Base-by-base conservation (phyloP, 2,797 vertebrate genomes). In the Pristis pectinata region DNA sequence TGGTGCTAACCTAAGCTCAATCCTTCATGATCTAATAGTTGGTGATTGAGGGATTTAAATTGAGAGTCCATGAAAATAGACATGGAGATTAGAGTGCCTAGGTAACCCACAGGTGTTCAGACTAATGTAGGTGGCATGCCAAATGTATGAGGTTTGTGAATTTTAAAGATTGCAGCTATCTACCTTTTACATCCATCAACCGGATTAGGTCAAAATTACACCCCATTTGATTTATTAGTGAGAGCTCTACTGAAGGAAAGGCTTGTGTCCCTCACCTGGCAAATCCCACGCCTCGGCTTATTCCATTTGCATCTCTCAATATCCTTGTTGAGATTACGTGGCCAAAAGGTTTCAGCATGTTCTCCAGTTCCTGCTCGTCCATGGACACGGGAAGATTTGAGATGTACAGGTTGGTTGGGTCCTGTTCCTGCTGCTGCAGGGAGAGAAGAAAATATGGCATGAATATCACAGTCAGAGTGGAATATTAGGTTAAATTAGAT, bases 331-430 rank as follows among this genome's bases (percentile, higher is more conserved):
- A 99, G 97, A 99, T 99, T 96, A 99, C 99, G 94, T 99, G 99
- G 95, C 99, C 99, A 80, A 99, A 98, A 49, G 99, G 98, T 96
- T 99, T 99, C 96, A 99, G 97, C 98, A 99, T 99, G 95, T 98
- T 99, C 97, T 99, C 98, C 96, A 99, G 97, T 96, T 99, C 98
- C 97, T 99, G 98, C 95, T 99, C 98, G 95, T 99, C 98, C 98
- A 99, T 99, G 76, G 98, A 99, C 96, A 99, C 98, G 0, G 99
- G 99, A 96, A 99, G 98, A 97, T 99, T 99, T 96, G 99, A 99
- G 97, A 99, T 99, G 97, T 99, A 99, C 95, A 99, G 98, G 97
- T 99, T 99, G 95, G 99, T 99, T 95, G 99, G 99, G 96, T 99
- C 98, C 97, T 99, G 98, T 96, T 99, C 98, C 97, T 99, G 98